phyloP scores from a whole-genome alignment of 2,888 invertebrate genomes.

The Cephus runcator region DNA sequence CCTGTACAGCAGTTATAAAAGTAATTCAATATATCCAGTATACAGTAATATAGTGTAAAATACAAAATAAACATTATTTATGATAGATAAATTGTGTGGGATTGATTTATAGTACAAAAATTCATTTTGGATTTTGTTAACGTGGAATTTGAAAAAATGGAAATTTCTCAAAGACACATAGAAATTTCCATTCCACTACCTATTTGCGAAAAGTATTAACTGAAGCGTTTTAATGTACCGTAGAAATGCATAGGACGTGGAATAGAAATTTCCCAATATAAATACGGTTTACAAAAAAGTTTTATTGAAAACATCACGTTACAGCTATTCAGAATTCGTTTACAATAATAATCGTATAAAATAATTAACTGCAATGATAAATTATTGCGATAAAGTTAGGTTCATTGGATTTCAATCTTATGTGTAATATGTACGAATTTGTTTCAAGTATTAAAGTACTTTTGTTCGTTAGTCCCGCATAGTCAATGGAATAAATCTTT shows the following conservation, averaged over 20 bases:
- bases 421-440: background rate
- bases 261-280: slow-evolving; percentile 63
- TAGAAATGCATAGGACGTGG: slow-evolving; percentile 46
- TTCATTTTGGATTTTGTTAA: background rate
- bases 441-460: background rate
- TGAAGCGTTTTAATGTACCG: background rate
- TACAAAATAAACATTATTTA: slow-evolving; percentile 9
- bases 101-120: background rate
- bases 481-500: too few relatives aligned
- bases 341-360: slow-evolving; percentile 14
- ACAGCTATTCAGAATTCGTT: background rate
- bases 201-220: slow-evolving; percentile 20
- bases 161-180: slow-evolving; percentile 50
- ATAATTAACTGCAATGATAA: background rate
- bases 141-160: slow-evolving; percentile 32
- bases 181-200: slow-evolving; percentile 66
- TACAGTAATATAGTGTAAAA: background rate
- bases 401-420: background rate
- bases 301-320: slow-evolving; percentile 24
- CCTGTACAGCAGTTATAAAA: slow-evolving; percentile 7
- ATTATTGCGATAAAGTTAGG: background rate
- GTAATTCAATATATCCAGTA: slow-evolving; percentile 9
- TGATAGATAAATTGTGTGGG: slow-evolving; percentile 3
- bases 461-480: too few relatives aligned
- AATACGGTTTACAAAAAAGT: slow-evolving; percentile 28